Conservation (phyloP, 2,113 vertebrate species). For the Aldabrachelys gigantea region DNA sequence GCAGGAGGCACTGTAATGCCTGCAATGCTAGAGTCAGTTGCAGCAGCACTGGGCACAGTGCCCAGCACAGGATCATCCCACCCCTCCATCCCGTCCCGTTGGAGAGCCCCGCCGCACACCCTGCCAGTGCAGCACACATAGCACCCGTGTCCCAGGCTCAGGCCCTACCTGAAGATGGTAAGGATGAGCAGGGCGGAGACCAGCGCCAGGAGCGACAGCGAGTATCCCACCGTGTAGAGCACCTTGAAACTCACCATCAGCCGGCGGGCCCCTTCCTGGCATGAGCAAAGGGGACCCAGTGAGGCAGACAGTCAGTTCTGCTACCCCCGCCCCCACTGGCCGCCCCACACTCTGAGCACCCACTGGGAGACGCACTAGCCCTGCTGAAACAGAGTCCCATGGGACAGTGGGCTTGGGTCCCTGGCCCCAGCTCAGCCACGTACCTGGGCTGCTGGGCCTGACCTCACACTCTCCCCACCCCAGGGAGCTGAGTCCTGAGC, state of each 20-base stretch:
- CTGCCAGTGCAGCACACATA: no score
- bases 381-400: background rate
- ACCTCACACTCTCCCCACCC: background rate
- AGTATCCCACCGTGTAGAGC: constrained; percentile 92
- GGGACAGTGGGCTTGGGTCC: background rate
- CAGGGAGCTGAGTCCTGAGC: background rate
- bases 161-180: constrained; percentile 67
- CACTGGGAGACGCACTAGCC: no score
- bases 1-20: no score
- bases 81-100: fast-evolving
- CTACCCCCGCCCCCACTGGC: fast-evolving
- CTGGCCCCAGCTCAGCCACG: background rate
- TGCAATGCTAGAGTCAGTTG: background rate
- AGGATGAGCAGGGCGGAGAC: constrained; percentile 79
- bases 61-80: no score
- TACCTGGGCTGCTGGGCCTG: background rate
- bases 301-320: background rate
- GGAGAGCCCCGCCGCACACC: background rate
- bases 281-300: fast-evolving
- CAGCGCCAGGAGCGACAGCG: constrained; percentile 86
- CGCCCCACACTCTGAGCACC: fast-evolving
- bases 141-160: background rate
- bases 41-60: background rate
- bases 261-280: constrained; percentile 80
- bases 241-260: constrained; percentile 85